Evolutionary conservation across 2,113 vertebrate species (phyloP).

Genomic region (Paramisgurnus dabryanus): DNA sequence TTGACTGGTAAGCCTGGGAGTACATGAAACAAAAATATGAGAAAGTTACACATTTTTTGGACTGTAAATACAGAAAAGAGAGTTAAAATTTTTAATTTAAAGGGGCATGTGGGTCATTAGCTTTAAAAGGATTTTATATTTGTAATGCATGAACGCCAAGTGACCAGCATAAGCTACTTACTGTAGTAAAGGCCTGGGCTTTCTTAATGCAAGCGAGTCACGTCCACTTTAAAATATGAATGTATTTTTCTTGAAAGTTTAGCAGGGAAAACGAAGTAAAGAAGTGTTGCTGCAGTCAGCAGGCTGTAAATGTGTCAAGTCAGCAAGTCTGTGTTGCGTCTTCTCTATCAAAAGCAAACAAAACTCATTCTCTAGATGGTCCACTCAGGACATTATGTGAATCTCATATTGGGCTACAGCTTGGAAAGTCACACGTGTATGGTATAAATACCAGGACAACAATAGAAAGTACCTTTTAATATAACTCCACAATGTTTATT

Average conservation of each 20-base stretch:
- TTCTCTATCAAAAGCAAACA: constrained; percentile 32
- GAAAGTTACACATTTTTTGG: neutral
- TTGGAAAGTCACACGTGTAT: too few species aligned
- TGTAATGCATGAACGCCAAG: neutral
- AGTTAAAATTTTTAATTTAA: too few species aligned
- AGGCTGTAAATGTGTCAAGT: constrained; percentile 50
- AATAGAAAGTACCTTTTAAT: too few species aligned
- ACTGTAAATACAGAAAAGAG: too few species aligned
- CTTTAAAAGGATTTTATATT: neutral
- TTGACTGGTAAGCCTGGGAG: neutral
- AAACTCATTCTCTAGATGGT: constrained; percentile 9
- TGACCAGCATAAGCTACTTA: too few species aligned
- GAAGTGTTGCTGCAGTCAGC: constrained; percentile 50
- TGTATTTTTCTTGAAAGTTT: constrained; percentile 16
- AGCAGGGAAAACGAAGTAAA: neutral
- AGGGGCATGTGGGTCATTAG: neutral
- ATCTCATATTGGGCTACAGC: neutral
- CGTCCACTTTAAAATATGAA: constrained; percentile 20
- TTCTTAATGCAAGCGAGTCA: constrained; percentile 45
- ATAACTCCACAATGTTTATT: too few species aligned
- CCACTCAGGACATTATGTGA: neutral
- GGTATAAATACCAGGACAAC: too few species aligned
- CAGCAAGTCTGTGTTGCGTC: constrained; percentile 47
- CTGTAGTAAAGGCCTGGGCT: neutral
- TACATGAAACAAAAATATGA: neutral